phyloP scores from a whole-genome alignment of 2,113 vertebrate genomes.

The Chinchilla lanigera region DNA sequence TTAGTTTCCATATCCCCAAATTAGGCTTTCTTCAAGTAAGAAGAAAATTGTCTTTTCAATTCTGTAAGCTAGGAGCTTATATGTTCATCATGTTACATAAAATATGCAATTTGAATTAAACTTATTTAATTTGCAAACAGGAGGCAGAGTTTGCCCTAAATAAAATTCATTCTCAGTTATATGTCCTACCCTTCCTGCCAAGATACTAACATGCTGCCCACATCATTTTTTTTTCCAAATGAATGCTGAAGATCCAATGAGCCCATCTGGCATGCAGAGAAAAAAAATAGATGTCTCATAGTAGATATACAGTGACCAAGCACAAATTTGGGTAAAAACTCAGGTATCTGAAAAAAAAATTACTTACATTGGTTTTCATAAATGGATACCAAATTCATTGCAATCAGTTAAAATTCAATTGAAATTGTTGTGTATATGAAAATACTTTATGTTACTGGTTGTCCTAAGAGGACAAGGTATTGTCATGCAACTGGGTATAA shows the following conservation, averaged over 20 bases:
- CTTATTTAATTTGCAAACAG: slow-evolving; percentile 31
- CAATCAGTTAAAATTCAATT: slow-evolving; percentile 4
- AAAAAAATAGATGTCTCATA: slow-evolving; percentile 56
- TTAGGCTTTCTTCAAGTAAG: background rate
- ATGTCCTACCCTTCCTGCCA: background rate
- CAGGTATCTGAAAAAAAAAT: background rate
- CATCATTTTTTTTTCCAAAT: background rate
- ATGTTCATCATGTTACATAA: background rate
- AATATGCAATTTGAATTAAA: slow-evolving; percentile 30
- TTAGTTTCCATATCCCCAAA: slow-evolving; percentile 3
- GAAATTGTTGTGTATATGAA: background rate
- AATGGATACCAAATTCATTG: background rate
- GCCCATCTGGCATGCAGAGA: slow-evolving; percentile 1
- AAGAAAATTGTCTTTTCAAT: background rate
- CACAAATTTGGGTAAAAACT: slow-evolving; percentile 6
- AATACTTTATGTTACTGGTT: background rate
- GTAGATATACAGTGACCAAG: slow-evolving; percentile 29
- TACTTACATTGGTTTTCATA: background rate
- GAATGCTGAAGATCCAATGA: slow-evolving; percentile 6
- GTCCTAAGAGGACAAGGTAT: background rate
- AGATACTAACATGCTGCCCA: background rate
- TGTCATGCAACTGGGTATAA: background rate
- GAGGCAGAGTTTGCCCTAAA: background rate
- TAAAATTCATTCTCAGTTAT: slow-evolving; percentile 56
- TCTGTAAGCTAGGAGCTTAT: background rate